Evolutionary conservation across 2,113 vertebrate genomes (phyloP), one percentile per base, ranked within the genome.

Genomic region (Fregata magnificens): DNA sequence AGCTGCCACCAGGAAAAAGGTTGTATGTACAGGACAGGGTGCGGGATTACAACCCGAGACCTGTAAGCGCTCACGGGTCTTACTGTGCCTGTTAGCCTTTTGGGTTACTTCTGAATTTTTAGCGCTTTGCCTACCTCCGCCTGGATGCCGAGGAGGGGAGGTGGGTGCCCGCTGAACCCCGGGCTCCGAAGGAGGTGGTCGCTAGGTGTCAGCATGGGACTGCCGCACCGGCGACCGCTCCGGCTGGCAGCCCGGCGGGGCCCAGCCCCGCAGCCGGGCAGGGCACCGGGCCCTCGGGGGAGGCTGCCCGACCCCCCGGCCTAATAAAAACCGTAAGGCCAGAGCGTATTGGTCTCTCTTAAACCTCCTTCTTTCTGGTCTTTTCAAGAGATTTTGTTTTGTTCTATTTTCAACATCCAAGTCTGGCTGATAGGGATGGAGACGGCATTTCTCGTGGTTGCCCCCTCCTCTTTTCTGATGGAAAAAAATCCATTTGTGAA

Each of bases 121-220:
- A 38, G 29, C 6, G 6, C 38, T 62, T 56, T 62, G 11, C 52
- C 45, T 25, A 3, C 19, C 63, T 4, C 18, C 3, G 56, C 13
- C 47, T 24, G 9, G 5, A 0, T 15, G 25, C 50, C 21, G 10
- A 9, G 78, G 34, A 36, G 65, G 31, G 71, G 15, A 13, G 10
- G 16, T 2, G 38, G 19, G 59, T 44, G 28, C n/a, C 36, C 12
- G 47, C 26, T 6, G 2, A 2, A 1, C 14, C 32, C 21, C 40
- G 69, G 63, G 34, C 80, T 77, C 34, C 5, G 36, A 11, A 5
- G 40, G 31, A 61, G 58, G 47, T 34, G 79, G 83, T 89, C 96
- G 88, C 78, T 97, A 98, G 97, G 82, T 97, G 97, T 97, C 97
- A 98, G 93, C 76, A 74, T 19, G 80, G 78, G 26, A 95, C 97